A percentile compares a stretch with the other conserved stretches of the same genome.
These are phyloP conservation scores for Xiphorhynchus elegans DNA, from an alignment of 2,113 vertebrate genomes.

Conservation along the genomic window DNA sequence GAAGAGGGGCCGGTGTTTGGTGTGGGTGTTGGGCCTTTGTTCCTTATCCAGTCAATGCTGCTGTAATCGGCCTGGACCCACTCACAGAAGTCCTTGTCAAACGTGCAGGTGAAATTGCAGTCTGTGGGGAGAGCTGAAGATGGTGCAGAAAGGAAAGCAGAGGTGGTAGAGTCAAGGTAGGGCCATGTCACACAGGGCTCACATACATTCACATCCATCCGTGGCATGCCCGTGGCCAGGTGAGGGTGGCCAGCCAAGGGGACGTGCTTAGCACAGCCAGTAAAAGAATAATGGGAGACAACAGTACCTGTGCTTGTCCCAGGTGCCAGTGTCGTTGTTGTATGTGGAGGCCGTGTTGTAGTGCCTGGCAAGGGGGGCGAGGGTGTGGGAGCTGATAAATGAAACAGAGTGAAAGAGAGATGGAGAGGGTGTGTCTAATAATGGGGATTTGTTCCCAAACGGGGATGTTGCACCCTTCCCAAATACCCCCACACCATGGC, in stretches of 20 bases:
- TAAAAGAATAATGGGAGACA: not conserved
- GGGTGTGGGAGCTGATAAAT: not conserved
- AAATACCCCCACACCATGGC: not conserved
- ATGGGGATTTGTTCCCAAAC: too few relatives aligned
- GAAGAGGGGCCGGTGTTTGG: conserved; percentile 73
- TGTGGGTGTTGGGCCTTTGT: conserved; percentile 78
- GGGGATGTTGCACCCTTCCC: too few relatives aligned
- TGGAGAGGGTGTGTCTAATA: too few relatives aligned
- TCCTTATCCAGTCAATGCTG: conserved; percentile 82
- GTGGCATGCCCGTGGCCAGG: too few relatives aligned
- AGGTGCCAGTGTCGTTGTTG: not conserved
- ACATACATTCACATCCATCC: too few relatives aligned
- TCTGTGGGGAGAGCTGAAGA: not conserved
- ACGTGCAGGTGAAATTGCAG: conserved; percentile 55
- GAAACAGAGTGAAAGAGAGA: not conserved
- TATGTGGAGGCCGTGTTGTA: not conserved
- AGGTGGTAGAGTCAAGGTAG: not conserved
- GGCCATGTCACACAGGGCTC: not conserved
- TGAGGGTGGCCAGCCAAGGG: too few relatives aligned
- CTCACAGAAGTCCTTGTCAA: conserved; percentile 74
- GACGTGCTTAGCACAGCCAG: not conserved
- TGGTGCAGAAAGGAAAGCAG: not conserved
- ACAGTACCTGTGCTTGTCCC: not conserved
- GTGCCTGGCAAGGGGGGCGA: not conserved
- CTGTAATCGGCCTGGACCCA: conserved; percentile 76